Base-by-base conservation (phyloP, 2,888 invertebrate species). In the Liposcelis brunnea region DNA sequence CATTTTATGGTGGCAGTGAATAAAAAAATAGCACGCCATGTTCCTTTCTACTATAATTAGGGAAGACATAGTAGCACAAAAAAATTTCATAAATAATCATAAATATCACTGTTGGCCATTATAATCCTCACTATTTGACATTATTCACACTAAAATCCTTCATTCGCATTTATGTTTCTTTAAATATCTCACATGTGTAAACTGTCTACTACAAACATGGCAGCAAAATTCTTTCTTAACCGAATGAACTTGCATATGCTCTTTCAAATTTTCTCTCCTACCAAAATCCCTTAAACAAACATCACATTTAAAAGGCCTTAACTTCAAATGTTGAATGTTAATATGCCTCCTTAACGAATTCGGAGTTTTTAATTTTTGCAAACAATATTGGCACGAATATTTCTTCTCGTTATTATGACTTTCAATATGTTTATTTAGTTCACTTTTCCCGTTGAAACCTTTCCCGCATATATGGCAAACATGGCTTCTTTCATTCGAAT, bases 221-320 rank as follows among this genome's bases (percentile, higher is more conserved):
- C 40, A 40, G 16, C 12, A 5, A 19, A 40, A 40, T n/a, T 40
- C 40, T 19, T 40, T 40, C 7, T 40, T 40, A 12, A 6, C 7
- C 4, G 40, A 18, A 19, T 40, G 40, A 7, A 19, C 12, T 21
- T 40, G 40, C 40, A 40, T 40, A 35, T 45, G 45, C 5, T 40
- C 36, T 49, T 78, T 68, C 33, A 80, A 60, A 61, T 80, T 80
- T 8, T 79, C 79, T 42, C 80, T 65, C 15, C 80, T 65, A 1
- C 77, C 75, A 59, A 80, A 80, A 38, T 73, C 72, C 55, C 78
- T 74, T 15, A 72, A 72, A 61, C 80, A 80, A 54, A 77, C 72
- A 0, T 74, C 72, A 54, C 80, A 80, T 31, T 75, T 69, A 55
- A 77, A 80, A 0, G 80, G 80, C 50, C 78, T 75, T 52, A 78